Evolutionary conservation across 2,888 invertebrate genomes (phyloP).

Genomic region (Dexiosoma caninum): DNA sequence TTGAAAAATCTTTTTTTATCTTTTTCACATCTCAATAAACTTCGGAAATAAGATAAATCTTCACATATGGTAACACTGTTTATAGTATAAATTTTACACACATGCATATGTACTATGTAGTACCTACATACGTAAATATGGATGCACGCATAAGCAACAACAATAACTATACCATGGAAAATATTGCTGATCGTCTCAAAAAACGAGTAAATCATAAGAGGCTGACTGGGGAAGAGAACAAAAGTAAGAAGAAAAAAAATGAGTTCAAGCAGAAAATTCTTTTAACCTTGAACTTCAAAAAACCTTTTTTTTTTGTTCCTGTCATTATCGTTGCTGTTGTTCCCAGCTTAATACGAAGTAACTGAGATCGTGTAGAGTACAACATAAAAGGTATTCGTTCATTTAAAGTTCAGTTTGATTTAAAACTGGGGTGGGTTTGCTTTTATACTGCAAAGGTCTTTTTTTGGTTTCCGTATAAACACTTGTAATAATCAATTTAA

Average conservation of each 20-base stretch:
- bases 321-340: background rate
- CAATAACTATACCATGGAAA: constrained; percentile 1
- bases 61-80: no score
- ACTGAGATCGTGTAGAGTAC: constrained; percentile 15
- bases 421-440: constrained; percentile 39
- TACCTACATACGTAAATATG: background rate
- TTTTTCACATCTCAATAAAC: no score
- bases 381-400: constrained; percentile 10
- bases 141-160: background rate
- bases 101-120: background rate
- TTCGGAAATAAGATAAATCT: no score
- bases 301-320: constrained; percentile 28
- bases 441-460: background rate
- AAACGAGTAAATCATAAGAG: constrained; percentile 7
- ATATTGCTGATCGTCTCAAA: constrained; percentile 15
- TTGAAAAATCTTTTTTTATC: no score
- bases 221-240: background rate
- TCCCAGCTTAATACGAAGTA: background rate
- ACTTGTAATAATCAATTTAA: constrained; percentile 62
- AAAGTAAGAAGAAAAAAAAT: background rate
- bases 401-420: background rate
- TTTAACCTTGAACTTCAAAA: constrained; percentile 77
- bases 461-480: constrained; percentile 25
- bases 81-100: background rate
- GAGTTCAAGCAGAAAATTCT: constrained; percentile 53